phyloP scores from a whole-genome alignment of 2,113 vertebrate species.

The Hydrolagus affinis region DNA sequence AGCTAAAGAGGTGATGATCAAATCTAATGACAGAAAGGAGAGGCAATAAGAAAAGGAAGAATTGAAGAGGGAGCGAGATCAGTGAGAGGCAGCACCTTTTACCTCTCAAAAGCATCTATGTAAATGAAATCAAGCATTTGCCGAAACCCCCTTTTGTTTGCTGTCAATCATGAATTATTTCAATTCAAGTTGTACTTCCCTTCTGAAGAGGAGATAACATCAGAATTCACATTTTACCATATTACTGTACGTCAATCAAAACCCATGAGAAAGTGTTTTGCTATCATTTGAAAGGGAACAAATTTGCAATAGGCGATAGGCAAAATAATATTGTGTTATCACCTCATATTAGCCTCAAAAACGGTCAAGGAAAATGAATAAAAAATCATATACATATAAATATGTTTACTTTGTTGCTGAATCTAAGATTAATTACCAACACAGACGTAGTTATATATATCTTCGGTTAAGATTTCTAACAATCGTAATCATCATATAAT shows the following conservation, averaged over 20 bases:
- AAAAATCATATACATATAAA: no score
- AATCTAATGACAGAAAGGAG: background rate
- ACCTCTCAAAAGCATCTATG: background rate
- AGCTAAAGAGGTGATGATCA: background rate
- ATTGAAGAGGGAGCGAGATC: background rate
- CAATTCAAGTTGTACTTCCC: background rate
- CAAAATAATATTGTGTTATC: background rate
- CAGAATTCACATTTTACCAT: background rate
- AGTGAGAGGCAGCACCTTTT: background rate
- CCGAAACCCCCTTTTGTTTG: background rate
- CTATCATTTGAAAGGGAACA: background rate
- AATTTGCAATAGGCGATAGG: background rate
- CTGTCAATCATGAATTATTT: constrained; percentile 25
- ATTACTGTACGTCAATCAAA: constrained; percentile 21
- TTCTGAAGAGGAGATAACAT: constrained; percentile 10
- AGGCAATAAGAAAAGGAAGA: background rate
- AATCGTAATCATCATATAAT: background rate
- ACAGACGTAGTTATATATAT: background rate
- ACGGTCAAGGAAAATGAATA: constrained; percentile 13
- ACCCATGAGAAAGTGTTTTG: background rate
- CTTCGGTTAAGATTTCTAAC: background rate
- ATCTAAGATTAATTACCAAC: background rate
- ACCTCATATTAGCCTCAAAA: background rate
- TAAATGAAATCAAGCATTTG: background rate
- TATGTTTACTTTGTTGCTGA: background rate